Conservation (phyloP, 2,888 invertebrate genomes). For the Dioctria rufipes region DNA sequence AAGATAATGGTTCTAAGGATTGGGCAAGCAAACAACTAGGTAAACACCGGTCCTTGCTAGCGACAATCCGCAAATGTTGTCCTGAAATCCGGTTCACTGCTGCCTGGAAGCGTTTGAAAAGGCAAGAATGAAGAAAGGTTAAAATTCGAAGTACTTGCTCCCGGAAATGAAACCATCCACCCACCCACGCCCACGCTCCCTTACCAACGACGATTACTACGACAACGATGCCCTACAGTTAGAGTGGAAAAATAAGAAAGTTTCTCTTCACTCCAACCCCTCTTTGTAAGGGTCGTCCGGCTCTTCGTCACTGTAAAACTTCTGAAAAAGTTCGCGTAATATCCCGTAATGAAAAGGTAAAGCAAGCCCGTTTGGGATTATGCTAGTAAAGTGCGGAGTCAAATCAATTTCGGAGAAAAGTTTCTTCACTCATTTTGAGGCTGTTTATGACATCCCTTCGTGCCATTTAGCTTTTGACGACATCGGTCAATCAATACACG, state of each 20-base stretch:
- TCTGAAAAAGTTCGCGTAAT: slow-evolving; percentile 37
- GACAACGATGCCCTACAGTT: neutral
- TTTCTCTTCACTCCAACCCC: neutral
- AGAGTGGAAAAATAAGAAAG: neutral
- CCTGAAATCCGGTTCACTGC: slow-evolving; percentile 20
- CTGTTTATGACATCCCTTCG: slow-evolving; percentile 41
- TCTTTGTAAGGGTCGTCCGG: neutral
- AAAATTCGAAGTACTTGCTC: neutral
- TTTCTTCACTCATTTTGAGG: slow-evolving; percentile 26
- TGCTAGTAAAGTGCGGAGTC: neutral
- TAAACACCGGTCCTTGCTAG: slow-evolving; percentile 10
- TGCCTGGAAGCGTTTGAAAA: neutral
- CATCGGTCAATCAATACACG: slow-evolving; percentile 24
- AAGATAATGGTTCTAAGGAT: slow-evolving; percentile 36
- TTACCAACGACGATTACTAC: neutral
- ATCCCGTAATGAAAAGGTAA: slow-evolving; percentile 34
- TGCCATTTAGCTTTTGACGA: neutral
- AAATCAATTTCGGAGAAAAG: slow-evolving; percentile 44
- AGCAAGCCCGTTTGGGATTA: neutral
- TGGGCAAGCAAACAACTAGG: slow-evolving; percentile 22
- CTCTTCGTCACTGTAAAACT: slow-evolving; percentile 1
- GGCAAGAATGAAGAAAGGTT: neutral
- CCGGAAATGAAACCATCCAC: neutral
- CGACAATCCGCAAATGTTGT: slow-evolving; percentile 37
- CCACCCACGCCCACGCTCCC: neutral